Evolutionary conservation across 2,113 vertebrate genomes (phyloP).

Genomic region (Varanus salvator): DNA sequence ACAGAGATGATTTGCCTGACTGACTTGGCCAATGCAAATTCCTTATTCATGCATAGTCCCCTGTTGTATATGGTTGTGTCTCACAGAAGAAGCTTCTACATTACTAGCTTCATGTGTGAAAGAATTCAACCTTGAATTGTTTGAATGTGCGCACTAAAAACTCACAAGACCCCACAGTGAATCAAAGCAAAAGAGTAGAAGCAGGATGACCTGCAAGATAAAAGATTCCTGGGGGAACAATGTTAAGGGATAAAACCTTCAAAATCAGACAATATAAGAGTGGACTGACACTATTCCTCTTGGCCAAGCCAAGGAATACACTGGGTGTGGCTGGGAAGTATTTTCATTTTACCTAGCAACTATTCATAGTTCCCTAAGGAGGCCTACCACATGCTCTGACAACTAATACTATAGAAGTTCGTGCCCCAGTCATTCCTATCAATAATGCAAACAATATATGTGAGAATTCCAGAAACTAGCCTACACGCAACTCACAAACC

Average conservation of each 20-base stretch:
- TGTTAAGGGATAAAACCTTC: neutral
- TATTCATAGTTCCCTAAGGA: neutral
- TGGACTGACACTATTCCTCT: neutral
- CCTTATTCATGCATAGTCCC: neutral
- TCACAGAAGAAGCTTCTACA: neutral
- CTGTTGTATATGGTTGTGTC: neutral
- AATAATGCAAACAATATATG: neutral
- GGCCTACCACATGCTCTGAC: neutral
- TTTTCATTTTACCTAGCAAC: neutral
- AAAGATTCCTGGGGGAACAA: neutral
- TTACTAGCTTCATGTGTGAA: neutral
- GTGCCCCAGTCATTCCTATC: neutral
- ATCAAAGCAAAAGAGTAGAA: neutral
- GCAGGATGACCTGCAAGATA: neutral
- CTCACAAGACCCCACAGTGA: neutral
- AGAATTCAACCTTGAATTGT: neutral
- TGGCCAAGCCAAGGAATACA: neutral
- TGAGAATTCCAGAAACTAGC: neutral
- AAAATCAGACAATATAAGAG: neutral
- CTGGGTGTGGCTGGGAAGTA: neutral
- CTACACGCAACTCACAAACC: neutral
- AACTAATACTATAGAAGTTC: neutral
- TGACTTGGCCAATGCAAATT: neutral
- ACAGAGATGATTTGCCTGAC: neutral
- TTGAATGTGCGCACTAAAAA: neutral